Evolutionary conservation across 2,797 vertebrate genomes (phyloP).

Genomic region (Enteromius mattozi): DNA sequence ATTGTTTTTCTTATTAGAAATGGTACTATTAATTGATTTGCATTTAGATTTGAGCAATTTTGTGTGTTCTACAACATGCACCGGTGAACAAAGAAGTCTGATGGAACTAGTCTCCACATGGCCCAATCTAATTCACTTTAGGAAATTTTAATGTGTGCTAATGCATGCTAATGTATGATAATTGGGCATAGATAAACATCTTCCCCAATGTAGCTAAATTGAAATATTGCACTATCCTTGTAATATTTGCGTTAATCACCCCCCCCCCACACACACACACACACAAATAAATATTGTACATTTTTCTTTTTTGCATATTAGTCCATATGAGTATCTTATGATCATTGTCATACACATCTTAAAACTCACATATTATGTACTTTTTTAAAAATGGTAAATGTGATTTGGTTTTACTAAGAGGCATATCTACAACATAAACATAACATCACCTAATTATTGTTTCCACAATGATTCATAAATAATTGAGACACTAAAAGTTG

Average conservation of each 20-base stretch:
- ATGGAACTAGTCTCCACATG: neutral
- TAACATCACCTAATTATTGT: neutral
- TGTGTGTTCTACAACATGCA: constrained; percentile 22
- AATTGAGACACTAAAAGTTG: neutral
- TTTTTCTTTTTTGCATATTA: neutral
- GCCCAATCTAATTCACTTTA: constrained; percentile 37
- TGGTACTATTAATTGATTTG: constrained; percentile 27
- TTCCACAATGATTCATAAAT: neutral
- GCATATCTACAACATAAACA: neutral
- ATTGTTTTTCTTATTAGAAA: constrained; percentile 18
- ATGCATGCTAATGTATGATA: constrained; percentile 61
- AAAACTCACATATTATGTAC: neutral
- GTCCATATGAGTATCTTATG: neutral
- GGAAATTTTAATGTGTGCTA: constrained; percentile 48
- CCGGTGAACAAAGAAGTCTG: constrained; percentile 43
- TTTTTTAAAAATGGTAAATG: neutral
- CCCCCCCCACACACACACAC: neutral
- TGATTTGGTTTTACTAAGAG: neutral
- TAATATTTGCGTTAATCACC: constrained; percentile 35
- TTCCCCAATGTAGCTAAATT: constrained; percentile 30
- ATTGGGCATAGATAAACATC: constrained; percentile 55
- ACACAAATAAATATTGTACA: neutral
- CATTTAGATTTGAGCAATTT: constrained; percentile 31
- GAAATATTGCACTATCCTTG: constrained; percentile 26
- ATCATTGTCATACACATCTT: neutral